Base-by-base conservation (phyloP, 2,888 invertebrate species). In the Leptinotarsa juncta region DNA sequence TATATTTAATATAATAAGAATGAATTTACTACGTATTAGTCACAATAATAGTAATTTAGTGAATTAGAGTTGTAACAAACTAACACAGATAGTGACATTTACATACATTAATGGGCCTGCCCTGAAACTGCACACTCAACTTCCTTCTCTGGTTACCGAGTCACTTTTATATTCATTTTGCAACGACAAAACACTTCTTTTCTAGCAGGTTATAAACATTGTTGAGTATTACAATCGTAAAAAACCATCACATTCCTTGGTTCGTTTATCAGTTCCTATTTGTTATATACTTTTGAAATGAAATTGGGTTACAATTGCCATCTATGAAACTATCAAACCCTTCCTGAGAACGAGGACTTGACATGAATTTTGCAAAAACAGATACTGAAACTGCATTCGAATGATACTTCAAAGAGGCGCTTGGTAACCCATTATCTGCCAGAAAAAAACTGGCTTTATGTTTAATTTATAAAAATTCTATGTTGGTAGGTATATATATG, bases 1-100 rank as follows among this genome's bases (percentile, higher is more conserved):
- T 92, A 91, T 90, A 84, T 82, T 82, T 90, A 90, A 90, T 83
- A 83, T 83, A 84, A 80, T 77, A 78, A 78, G 76, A 78, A 76
- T 77, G 76, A 73, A 78, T 83, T 84, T 82, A 83, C 86, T 87
- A 86, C 85, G 83, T 84, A 81, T 83, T 86, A 86, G 84, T 85
- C 85, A 86, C 84, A 86, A 84, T 84, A 83, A 79, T 80, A 67
- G 76, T 78, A 78, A 75, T 81, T 81, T 78, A 83, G 32, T 62
- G 62, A 84, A 83, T 78, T 84, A 84, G 84, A 86, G 83, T 84
- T 84, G 82, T 85, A 87, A 87, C 86, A 87, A 87, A 86, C 87
- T 88, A 88, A 88, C 88, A 88, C 87, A 87, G 87, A 88, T 87
- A 85, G 85, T 86, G 86, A 88, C 87, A 87, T 85, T 86, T 83